Conservation (phyloP, 2,113 vertebrate species). For the Odocoileus hemionus region DNA sequence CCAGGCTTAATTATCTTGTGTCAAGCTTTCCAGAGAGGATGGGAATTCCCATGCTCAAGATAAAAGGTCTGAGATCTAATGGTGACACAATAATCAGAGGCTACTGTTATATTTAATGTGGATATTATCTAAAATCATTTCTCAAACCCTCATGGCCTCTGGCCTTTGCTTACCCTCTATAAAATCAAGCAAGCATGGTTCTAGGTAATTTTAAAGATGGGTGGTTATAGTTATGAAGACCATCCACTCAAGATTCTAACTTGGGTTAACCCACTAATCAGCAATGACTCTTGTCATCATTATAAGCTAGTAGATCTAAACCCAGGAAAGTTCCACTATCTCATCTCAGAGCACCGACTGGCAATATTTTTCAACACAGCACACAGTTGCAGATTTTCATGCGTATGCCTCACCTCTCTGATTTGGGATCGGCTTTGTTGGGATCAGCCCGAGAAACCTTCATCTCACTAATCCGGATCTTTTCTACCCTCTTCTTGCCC, state of each 20-base stretch:
- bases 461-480: constrained; percentile 87
- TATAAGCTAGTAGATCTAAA: background rate
- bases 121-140: background rate
- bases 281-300: background rate
- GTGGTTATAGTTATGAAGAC: background rate
- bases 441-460: constrained; percentile 82
- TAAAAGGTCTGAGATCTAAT: background rate
- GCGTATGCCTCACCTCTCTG: constrained; percentile 82
- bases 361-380: rapidly evolving
- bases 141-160: background rate
- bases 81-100: background rate
- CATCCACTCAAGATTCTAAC: background rate
- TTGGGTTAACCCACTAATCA: background rate
- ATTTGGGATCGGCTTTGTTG: constrained; percentile 84
- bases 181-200: background rate
- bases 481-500: constrained; percentile 80
- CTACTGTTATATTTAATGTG: background rate
- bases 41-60: background rate
- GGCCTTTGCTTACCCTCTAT: background rate
- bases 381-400: rapidly evolving
- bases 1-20: background rate
- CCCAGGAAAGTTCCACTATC: rapidly evolving
- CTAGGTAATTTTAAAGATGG: background rate
- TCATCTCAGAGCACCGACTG: rapidly evolving
- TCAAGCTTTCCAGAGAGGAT: background rate